Evolutionary conservation across 2,888 invertebrate species (phyloP).

Genomic region (Pristionchus arcanus): DNA sequence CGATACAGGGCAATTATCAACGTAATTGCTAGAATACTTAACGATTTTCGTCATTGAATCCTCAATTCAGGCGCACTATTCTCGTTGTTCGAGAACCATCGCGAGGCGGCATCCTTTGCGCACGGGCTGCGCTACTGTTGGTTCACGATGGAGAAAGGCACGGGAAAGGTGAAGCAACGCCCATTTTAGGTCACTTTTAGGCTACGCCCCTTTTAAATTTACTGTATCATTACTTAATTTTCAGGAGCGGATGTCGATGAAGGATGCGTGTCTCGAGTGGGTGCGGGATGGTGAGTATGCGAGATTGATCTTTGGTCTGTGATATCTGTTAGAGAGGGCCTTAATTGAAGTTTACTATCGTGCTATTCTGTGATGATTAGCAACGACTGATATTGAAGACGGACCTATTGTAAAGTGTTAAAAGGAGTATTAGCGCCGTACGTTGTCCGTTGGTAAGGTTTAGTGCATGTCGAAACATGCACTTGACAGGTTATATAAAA

Average conservation of each 20-base stretch:
- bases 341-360: no score
- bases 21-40: no score
- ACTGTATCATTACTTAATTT: no score
- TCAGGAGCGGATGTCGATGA: background rate
- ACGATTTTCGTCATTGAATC: no score
- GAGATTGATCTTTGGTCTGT: background rate
- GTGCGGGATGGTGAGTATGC: background rate
- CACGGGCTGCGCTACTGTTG: background rate
- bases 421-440: no score
- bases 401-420: no score
- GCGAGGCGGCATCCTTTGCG: background rate
- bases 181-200: background rate
- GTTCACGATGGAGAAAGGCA: conserved; percentile 1
- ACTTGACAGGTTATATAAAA: no score
- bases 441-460: no score
- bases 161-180: background rate
- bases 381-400: no score
- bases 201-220: background rate
- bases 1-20: no score
- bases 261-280: background rate
- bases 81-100: background rate
- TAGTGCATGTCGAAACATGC: no score
- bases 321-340: background rate
- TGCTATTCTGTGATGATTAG: no score
- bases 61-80: background rate